These are phyloP conservation scores for Argopecten irradians DNA, from an alignment of 1,140 invertebrate genomes.

Conservation along the genomic window DNA sequence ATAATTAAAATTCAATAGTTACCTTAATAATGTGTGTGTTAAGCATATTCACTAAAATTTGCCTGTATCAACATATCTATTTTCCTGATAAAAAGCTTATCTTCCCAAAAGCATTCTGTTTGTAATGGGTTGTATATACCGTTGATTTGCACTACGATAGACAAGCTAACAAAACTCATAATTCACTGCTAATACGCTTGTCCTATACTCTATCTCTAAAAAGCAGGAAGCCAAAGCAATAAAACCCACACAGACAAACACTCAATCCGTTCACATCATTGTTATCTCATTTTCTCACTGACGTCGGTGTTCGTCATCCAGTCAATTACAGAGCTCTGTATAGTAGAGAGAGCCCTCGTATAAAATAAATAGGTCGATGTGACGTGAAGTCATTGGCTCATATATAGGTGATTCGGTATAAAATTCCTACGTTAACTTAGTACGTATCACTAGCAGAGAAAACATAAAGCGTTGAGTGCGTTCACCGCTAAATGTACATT, in stretches of 20 bases:
- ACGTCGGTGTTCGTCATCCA: neutral
- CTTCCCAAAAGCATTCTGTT: too few species aligned
- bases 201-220: neutral
- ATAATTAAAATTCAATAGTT: too few species aligned
- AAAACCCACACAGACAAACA: slow-evolving; percentile 9
- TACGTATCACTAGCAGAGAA: neutral
- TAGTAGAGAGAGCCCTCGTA: neutral
- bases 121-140: too few species aligned
- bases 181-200: neutral
- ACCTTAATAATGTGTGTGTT: too few species aligned
- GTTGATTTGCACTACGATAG: neutral
- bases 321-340: neutral
- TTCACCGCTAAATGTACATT: neutral
- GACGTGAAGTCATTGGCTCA: neutral
- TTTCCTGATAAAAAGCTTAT: too few species aligned
- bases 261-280: neutral
- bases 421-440: neutral
- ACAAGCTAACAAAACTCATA: neutral
- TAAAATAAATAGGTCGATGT: neutral
- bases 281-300: neutral
- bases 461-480: neutral
- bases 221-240: neutral
- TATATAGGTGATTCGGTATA: neutral
- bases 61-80: too few species aligned
- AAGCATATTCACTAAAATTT: too few species aligned